Percentiles rank a stretch among this genome's conserved stretches.
phyloP scores from a whole-genome alignment of 2,113 vertebrate genomes.

The Crotalus horridus region DNA sequence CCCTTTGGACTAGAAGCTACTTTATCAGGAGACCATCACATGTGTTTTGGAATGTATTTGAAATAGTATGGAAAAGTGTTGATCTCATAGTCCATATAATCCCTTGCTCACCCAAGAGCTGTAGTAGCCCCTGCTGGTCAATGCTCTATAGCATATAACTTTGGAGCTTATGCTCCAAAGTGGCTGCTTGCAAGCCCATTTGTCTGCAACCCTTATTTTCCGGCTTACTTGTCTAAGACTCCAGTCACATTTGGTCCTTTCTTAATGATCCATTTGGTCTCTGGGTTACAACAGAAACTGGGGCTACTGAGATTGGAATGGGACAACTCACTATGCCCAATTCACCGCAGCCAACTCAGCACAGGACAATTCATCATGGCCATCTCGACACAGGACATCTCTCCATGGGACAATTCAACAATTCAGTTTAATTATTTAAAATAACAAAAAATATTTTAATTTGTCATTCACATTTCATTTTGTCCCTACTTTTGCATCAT shows the following conservation, averaged over 20 bases:
- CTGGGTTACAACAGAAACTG: not conserved
- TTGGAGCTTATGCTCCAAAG: not conserved
- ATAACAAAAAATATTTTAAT: too few relatives aligned
- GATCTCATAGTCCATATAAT: not conserved
- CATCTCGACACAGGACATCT: too few relatives aligned
- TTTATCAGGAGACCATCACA: not conserved
- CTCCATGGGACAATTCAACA: too few relatives aligned
- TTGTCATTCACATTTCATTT: too few relatives aligned
- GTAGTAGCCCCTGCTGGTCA: not conserved
- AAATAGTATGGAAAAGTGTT: not conserved
- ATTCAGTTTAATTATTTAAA: too few relatives aligned
- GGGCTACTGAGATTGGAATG: too few relatives aligned
- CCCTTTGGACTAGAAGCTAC: not conserved
- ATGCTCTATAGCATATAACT: too few relatives aligned
- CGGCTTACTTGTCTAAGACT: not conserved
- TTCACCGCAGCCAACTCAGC: too few relatives aligned
- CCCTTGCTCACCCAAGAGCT: not conserved
- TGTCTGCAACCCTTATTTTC: not conserved
- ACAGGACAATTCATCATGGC: too few relatives aligned
- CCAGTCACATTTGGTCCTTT: not conserved
- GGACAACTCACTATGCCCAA: too few relatives aligned
- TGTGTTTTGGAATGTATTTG: not conserved
- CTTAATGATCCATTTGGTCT: not conserved
- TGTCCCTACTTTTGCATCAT: too few relatives aligned
- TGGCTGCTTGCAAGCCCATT: not conserved